These are phyloP conservation scores for Graptemys geographica DNA, from an alignment of 2,797 vertebrate genomes.

Conservation along the genomic window DNA sequence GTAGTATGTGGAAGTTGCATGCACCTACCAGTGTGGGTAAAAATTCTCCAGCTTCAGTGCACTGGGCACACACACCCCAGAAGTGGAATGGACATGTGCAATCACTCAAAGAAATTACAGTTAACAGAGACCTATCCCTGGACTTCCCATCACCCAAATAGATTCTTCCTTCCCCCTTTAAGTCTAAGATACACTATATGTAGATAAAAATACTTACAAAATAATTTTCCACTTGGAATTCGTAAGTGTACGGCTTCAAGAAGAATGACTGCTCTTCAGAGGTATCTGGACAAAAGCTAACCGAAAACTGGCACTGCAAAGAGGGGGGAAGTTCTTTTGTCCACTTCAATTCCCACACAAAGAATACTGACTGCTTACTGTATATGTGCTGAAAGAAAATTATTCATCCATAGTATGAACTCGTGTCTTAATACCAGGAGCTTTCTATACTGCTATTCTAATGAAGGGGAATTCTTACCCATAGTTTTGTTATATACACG, in stretches of 20 bases:
- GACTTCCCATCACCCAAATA: not conserved
- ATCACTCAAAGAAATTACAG: not conserved
- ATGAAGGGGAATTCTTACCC: not conserved
- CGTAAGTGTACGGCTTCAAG: conserved; percentile 91
- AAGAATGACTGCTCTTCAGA: conserved; percentile 79
- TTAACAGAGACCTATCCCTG: not conserved
- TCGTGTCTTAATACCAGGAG: not conserved
- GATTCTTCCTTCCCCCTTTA: not conserved
- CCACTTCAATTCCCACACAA: conserved; percentile 95
- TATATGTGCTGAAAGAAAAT: conserved; percentile 83
- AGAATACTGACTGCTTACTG: conserved; percentile 93
- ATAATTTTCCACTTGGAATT: conserved; percentile 92
- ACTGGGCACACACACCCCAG: not conserved
- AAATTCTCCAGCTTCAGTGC: not conserved
- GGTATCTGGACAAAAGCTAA: conserved; percentile 87
- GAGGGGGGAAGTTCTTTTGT: conserved; percentile 84
- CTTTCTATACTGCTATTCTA: not conserved
- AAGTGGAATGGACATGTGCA: not conserved
- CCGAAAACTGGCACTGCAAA: conserved; percentile 89
- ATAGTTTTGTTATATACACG: not conserved
- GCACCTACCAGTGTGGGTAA: not conserved
- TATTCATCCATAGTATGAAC: conserved; percentile 35
- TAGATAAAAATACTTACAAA: conserved; percentile 76
- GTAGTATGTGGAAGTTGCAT: not conserved
- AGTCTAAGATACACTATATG: not conserved